A percentile compares a stretch with the other conserved stretches of the same genome.
Conservation (phyloP, 2,888 invertebrate genomes). For the Rhaphigaster nebulosa region DNA sequence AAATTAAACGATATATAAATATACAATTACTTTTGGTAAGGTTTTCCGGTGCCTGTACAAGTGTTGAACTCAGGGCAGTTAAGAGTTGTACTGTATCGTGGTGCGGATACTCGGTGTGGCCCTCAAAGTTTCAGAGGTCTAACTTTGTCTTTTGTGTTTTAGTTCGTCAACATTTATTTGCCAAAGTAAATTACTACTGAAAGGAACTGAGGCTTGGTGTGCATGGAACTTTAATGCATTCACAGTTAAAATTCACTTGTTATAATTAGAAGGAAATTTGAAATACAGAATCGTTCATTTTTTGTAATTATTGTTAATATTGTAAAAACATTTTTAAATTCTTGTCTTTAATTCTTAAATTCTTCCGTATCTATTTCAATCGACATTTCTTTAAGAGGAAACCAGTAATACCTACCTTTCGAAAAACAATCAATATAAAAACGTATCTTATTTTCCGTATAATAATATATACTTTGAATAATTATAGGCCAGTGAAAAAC, state of each 20-base stretch:
- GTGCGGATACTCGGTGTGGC: background rate
- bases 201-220: background rate
- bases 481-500: no score
- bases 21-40: background rate
- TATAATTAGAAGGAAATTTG: background rate
- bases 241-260: background rate
- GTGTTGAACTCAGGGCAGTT: background rate
- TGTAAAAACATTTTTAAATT: no score
- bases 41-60: background rate
- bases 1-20: background rate
- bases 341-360: no score
- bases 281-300: no score
- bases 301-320: no score
- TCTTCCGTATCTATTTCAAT: no score
- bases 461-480: no score
- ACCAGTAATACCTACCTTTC: no score
- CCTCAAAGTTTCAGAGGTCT: constrained; percentile 10
- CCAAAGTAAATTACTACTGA: constrained; percentile 8
- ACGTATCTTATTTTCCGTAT: no score
- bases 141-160: constrained; percentile 41
- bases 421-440: no score
- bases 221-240: background rate
- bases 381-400: no score
- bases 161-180: constrained; percentile 22
- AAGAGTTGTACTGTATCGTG: background rate